phyloP scores from a whole-genome alignment of 2,888 invertebrate genomes.

The Cephus nigrinus region DNA sequence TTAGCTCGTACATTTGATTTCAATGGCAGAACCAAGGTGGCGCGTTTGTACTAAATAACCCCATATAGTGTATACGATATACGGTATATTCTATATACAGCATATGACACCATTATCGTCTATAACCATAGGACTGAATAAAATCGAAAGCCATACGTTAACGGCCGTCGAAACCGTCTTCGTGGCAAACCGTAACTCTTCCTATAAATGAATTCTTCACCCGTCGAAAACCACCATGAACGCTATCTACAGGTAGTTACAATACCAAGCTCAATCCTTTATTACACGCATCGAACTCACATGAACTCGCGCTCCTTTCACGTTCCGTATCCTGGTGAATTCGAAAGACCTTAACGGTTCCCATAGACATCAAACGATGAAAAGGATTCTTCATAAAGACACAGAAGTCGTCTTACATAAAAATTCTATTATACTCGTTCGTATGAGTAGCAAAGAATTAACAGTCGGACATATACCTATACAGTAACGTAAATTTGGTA shows the following conservation, averaged over 20 bases:
- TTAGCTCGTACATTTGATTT: not conserved
- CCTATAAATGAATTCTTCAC: not conserved
- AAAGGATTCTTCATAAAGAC: not conserved
- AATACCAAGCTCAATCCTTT: not conserved
- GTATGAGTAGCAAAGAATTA: not conserved
- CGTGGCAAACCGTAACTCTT: not conserved
- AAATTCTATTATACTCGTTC: not conserved
- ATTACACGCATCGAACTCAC: not conserved
- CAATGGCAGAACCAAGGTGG: not conserved
- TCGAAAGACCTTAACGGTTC: not conserved
- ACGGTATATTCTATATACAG: not conserved
- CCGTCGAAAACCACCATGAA: not conserved
- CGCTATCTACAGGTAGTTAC: not conserved
- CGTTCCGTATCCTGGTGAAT: not conserved
- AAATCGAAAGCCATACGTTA: not conserved
- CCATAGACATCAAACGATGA: not conserved
- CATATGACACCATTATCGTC: not conserved
- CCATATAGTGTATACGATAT: not conserved
- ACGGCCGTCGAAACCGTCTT: not conserved
- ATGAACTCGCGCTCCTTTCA: not conserved
- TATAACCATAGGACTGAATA: not conserved
- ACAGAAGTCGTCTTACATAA: not conserved
- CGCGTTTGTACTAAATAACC: not conserved
- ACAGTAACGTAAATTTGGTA: not conserved
- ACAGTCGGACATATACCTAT: not conserved